Evolutionary conservation across 2,113 vertebrate species (phyloP).

Genomic region (Entelurus aequoreus): DNA sequence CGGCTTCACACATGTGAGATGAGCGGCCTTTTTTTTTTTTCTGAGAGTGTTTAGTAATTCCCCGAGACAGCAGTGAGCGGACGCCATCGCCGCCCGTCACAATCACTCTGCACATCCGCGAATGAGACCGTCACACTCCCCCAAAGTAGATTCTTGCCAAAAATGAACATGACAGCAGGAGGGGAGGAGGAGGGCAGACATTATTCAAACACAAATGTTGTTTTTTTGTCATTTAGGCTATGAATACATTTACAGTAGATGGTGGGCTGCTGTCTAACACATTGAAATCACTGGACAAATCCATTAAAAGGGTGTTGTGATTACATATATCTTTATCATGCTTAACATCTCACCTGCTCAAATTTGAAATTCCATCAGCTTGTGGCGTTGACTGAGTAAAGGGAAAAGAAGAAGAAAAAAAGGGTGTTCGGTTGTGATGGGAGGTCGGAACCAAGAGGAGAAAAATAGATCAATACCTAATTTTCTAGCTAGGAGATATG

Average conservation of each 20-base stretch:
- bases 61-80: constrained; percentile 56
- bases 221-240: constrained; percentile 30
- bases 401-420: constrained; percentile 8
- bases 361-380: constrained; percentile 53
- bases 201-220: constrained; percentile 3
- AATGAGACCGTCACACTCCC: constrained; percentile 51
- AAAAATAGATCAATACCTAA: constrained; percentile 79
- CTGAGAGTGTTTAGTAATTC: constrained; percentile 49
- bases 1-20: constrained; percentile 6
- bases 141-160: constrained; percentile 20
- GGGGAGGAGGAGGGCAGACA: not conserved
- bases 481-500: constrained; percentile 74
- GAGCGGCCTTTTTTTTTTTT: constrained; percentile 25
- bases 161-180: constrained; percentile 20
- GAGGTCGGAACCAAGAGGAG: constrained; percentile 43
- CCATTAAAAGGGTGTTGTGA: not conserved
- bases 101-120: constrained; percentile 50
- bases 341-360: constrained; percentile 23
- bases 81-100: constrained; percentile 64
- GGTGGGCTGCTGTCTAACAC: too few relatives aligned
- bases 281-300: not conserved
- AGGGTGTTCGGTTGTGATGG: constrained; percentile 8
- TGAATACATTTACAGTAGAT: too few relatives aligned
- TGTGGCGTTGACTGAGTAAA: constrained; percentile 33
- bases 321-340: constrained; percentile 12